These are phyloP conservation scores for Paraescarpia echinospica DNA, from an alignment of 1,140 invertebrate genomes.

Conservation along the genomic window DNA sequence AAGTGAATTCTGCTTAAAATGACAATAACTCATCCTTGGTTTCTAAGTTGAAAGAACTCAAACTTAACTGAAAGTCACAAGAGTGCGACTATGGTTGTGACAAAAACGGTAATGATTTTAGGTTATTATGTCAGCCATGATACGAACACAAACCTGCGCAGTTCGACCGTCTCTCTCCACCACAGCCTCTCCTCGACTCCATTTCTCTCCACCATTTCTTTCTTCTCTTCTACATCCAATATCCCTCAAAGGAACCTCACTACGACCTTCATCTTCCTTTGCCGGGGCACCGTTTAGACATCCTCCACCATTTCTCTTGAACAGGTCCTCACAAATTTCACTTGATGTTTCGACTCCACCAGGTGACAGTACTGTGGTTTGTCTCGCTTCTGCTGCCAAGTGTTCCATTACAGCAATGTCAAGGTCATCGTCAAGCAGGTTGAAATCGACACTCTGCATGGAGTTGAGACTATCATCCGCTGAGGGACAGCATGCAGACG, in stretches of 20 bases:
- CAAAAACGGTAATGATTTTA: no score
- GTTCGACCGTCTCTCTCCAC: not conserved
- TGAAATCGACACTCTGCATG: not conserved
- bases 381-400: not conserved
- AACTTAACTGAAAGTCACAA: no score
- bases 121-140: no score
- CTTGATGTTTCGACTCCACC: constrained; percentile 7
- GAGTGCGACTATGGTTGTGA: no score
- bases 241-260: not conserved
- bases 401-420: not conserved
- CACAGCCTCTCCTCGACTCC: not conserved
- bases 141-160: not conserved
- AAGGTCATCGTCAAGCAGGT: not conserved
- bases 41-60: no score
- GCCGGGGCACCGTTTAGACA: not conserved
- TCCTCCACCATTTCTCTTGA: not conserved
- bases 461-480: not conserved
- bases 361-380: constrained; percentile 1
- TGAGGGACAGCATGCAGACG: not conserved
- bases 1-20: no score
- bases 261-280: not conserved
- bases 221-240: not conserved
- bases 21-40: no score
- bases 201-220: not conserved
- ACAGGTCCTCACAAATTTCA: constrained; percentile 27